These are phyloP conservation scores for Platorchestia sp. DNA, from an alignment of 1,140 invertebrate species.

Conservation along the genomic window DNA sequence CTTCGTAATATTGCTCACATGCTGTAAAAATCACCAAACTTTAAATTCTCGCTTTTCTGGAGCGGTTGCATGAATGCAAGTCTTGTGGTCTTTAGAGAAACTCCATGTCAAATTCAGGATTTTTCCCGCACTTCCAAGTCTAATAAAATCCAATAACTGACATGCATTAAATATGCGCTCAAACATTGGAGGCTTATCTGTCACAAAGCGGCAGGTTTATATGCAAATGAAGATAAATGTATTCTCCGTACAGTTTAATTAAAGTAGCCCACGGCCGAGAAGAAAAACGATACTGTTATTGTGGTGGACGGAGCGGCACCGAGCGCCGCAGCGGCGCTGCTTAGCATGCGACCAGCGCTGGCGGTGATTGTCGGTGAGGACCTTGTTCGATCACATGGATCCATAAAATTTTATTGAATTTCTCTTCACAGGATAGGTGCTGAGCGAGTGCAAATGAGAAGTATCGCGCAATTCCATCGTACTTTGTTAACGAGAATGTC, in stretches of 20 bases:
- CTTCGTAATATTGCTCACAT: not conserved
- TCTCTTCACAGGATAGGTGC: not conserved
- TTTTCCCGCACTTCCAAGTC: constrained; percentile 19
- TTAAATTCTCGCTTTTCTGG: not conserved
- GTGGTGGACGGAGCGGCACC: not conserved
- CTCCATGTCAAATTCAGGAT: not conserved
- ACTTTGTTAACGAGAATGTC: not conserved
- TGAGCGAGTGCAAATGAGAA: not conserved
- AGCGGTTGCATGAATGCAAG: not conserved
- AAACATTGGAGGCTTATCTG: constrained; percentile 46
- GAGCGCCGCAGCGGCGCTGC: not conserved
- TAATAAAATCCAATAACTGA: constrained; percentile 49
- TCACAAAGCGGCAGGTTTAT: constrained; percentile 50
- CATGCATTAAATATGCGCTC: constrained; percentile 29
- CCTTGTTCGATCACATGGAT: not conserved
- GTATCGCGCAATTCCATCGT: not conserved
- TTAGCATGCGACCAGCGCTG: not conserved
- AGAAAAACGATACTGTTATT: constrained; percentile 52
- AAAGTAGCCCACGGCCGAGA: constrained; percentile 9
- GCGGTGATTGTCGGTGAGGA: not conserved
- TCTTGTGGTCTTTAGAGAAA: not conserved
- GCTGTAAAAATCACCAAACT: not conserved
- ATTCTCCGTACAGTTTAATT: constrained; percentile 48
- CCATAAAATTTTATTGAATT: not conserved
- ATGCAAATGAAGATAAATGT: constrained; percentile 53